Evolutionary conservation across 2,888 invertebrate species (phyloP).

Genomic region (Trichacis sp.): DNA sequence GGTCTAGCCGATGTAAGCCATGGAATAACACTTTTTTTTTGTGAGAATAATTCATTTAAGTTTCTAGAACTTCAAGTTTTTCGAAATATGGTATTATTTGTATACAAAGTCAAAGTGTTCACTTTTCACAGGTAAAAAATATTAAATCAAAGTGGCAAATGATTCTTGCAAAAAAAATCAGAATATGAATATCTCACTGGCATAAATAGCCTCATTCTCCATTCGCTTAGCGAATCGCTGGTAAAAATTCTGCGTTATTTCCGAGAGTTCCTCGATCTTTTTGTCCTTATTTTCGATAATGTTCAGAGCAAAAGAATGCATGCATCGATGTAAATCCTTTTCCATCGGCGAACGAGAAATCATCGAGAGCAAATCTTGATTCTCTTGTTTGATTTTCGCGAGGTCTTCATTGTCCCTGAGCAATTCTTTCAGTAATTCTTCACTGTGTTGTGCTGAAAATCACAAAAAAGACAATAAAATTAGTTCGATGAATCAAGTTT

Average conservation of each 20-base stretch:
- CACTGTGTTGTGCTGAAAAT: slow-evolving; percentile 67
- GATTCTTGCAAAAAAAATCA: background rate
- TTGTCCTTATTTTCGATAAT: slow-evolving; percentile 75
- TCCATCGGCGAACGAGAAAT: slow-evolving; percentile 66
- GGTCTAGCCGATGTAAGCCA: too few species aligned
- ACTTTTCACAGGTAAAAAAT: too few species aligned
- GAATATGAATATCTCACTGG: too few species aligned
- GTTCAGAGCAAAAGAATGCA: slow-evolving; percentile 76
- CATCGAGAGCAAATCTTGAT: slow-evolving; percentile 56
- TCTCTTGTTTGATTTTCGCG: slow-evolving; percentile 69
- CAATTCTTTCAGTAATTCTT: slow-evolving; percentile 66
- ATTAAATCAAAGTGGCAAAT: background rate
- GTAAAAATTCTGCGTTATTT: slow-evolving; percentile 92
- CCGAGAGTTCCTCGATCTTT: slow-evolving; percentile 87
- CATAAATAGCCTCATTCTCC: slow-evolving; percentile 76
- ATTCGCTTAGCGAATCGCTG: slow-evolving; percentile 82
- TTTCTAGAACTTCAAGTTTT: too few species aligned
- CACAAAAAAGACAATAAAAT: background rate
- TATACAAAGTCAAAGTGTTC: too few species aligned
- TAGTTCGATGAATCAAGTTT: too few species aligned
- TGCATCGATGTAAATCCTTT: slow-evolving; percentile 78
- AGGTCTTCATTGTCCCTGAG: slow-evolving; percentile 70
- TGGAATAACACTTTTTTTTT: too few species aligned
- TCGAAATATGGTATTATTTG: too few species aligned
- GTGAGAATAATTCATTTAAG: too few species aligned